Percentiles rank a stretch among this genome's conserved stretches.
Conservation (phyloP, 1,140 invertebrate genomes). For the Ceratina calcarata region DNA sequence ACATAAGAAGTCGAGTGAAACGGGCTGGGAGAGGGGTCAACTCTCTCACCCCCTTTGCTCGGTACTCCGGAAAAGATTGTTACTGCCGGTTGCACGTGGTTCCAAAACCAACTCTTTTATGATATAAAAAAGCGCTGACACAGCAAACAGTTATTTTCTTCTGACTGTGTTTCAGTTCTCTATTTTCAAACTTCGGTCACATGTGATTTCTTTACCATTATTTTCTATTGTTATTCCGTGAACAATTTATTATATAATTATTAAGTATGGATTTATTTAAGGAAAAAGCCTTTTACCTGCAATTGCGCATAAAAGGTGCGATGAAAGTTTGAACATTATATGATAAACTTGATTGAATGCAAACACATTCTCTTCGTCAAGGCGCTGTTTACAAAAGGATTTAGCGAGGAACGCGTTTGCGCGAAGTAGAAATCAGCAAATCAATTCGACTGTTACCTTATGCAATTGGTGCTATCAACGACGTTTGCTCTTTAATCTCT, state of each 20-base stretch:
- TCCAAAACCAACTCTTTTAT: not conserved
- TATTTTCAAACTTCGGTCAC: no score
- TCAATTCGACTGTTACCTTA: no score
- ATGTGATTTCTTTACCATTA: not conserved
- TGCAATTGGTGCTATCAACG: not conserved
- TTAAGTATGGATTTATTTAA: no score
- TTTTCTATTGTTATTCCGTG: no score
- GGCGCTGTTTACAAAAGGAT: not conserved
- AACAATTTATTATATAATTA: no score
- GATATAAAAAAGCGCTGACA: conserved; percentile 28
- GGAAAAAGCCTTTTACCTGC: no score
- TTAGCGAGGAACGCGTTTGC: not conserved
- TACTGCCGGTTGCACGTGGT: conserved; percentile 23
- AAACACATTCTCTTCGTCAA: not conserved
- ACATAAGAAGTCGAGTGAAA: conserved; percentile 15
- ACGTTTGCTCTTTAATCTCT: not conserved
- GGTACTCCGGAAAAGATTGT: conserved; percentile 13
- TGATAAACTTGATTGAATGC: no score
- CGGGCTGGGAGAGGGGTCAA: not conserved
- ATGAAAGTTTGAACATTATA: no score
- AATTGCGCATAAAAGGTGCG: no score
- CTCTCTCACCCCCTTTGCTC: not conserved
- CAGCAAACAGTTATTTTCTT: conserved; percentile 23
- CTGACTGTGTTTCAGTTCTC: not conserved
- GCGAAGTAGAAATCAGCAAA: not conserved